phyloP scores from a whole-genome alignment of 2,888 invertebrate species.

The Orgyia antiqua region DNA sequence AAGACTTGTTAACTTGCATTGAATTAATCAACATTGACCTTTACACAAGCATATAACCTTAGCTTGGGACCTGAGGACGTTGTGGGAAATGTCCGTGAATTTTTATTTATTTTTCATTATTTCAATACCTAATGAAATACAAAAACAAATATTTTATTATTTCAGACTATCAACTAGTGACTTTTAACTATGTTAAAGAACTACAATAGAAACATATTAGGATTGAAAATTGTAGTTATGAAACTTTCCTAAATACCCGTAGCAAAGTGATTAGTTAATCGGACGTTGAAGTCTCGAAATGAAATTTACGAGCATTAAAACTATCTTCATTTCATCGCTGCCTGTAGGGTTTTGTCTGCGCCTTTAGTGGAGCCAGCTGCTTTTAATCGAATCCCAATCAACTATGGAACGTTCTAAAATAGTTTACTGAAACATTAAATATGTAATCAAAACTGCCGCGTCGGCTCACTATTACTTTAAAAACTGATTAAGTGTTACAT shows the following conservation, averaged over 20 bases:
- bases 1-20: no score
- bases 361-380: conserved; percentile 54
- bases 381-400: conserved; percentile 73
- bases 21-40: no score
- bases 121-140: no score
- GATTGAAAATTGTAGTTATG: conserved; percentile 39
- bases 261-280: conserved; percentile 64
- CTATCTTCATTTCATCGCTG: conserved; percentile 68
- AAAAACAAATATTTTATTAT: no score
- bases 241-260: conserved; percentile 52
- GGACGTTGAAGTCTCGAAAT: conserved; percentile 53
- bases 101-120: no score
- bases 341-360: conserved; percentile 50
- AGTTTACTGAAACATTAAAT: conserved; percentile 65
- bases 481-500: conserved; percentile 51
- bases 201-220: no score
- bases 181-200: no score
- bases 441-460: conserved; percentile 56
- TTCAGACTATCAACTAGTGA: no score
- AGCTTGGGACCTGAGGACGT: no score
- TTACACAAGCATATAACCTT: no score
- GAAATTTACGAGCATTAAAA: conserved; percentile 74
- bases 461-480: conserved; percentile 45
- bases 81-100: no score
- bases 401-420: conserved; percentile 59